Evolutionary conservation across 2,888 invertebrate genomes (phyloP), one percentile per base, ranked within the genome.

Genomic region (Agriopis marginaria): DNA sequence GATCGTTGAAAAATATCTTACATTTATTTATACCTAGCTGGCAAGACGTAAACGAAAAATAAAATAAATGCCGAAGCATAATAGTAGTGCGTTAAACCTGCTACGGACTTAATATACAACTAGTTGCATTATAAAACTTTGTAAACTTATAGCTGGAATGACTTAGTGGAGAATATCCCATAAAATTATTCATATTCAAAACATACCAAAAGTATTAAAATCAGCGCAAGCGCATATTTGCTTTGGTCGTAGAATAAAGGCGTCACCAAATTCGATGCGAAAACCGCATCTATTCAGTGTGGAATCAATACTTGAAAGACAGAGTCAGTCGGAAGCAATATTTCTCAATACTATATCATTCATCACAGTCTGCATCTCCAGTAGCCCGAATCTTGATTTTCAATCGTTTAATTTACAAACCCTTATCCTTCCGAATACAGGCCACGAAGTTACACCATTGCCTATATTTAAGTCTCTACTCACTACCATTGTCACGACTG

Each of bases 241-340:
- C 76, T 75, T 77, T 77, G 77, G 76, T 76, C 76, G 65, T 67
- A 62, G 49, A 50, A 7, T 62, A 67, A 65, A 71, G 60, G 54
- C 56, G 54, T 40, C 32, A 53, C 44, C 62, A n/a, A 44, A 62
- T 32, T 62, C 14, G 56, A 40, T 17, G 51, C 61, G 39, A 60
- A 49, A 39, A 32, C 23, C 44, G 49, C 60, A 40, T 60, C 60
- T 32, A 32, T 32, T 32, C 39, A 40, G 39, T 40, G 49, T 39
- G 60, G 60, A 40, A 49, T 7, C 7, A 59, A 58, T 32, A 32
- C 45, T 12, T 14, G 59, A 17, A 32, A 47, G 47, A 32, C 32
- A 12, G 59, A 47, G 59, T 32, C 47, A 39, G 47, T 32, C 44
- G 56, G 56, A 56, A 42, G 44, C 42, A 14, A 42, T 3, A 40